Evolutionary conservation across 2,888 invertebrate genomes (phyloP).

Genomic region (Melanostoma mellinum): DNA sequence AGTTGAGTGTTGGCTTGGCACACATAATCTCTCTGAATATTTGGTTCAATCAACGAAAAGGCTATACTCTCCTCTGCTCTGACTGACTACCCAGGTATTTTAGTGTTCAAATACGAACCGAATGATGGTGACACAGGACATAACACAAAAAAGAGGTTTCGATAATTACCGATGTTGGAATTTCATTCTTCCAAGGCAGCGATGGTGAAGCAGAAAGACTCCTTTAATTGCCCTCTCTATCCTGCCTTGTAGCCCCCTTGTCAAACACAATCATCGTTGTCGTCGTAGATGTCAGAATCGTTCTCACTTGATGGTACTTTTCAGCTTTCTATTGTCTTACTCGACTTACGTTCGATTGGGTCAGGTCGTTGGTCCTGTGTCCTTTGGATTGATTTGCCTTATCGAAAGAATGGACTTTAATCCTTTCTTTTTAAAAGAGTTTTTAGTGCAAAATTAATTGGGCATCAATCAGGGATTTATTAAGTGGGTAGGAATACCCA

Average conservation of each 20-base stretch:
- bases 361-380: constrained; percentile 17
- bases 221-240: constrained; percentile 65
- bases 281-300: not conserved
- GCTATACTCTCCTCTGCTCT: not conserved
- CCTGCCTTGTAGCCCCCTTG: constrained; percentile 26
- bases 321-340: constrained; percentile 38
- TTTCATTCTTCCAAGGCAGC: constrained; percentile 19
- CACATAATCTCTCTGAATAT: constrained; percentile 65
- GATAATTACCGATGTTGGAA: constrained; percentile 67
- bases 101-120: constrained; percentile 48
- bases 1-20: constrained; percentile 30
- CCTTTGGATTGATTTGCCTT: constrained; percentile 52
- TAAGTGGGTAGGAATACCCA: not conserved
- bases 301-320: constrained; percentile 23
- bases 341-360: constrained; percentile 15
- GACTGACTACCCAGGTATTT: not conserved
- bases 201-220: constrained; percentile 1
- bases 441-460: constrained; percentile 65
- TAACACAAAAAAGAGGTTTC: constrained; percentile 69
- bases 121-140: constrained; percentile 39
- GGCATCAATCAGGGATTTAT: constrained; percentile 60
- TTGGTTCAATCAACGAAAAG: constrained; percentile 67
- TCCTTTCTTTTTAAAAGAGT: constrained; percentile 57
- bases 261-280: constrained; percentile 64
- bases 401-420: constrained; percentile 58